Base-by-base conservation (phyloP, 2,113 vertebrate genomes). In the Nannobrachium achirus region DNA sequence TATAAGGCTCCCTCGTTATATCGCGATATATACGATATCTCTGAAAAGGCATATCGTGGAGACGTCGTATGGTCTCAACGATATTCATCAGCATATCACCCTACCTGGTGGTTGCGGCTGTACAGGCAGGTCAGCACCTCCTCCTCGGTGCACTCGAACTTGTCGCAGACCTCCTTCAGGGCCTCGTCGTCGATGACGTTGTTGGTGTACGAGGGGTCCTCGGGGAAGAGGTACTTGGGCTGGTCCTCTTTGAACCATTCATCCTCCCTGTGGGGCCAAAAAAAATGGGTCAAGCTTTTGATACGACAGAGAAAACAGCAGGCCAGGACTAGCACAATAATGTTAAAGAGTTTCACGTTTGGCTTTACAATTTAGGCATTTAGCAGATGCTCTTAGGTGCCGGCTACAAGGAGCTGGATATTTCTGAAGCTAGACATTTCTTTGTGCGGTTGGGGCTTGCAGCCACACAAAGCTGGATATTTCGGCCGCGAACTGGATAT, bases 101-200 rank as follows among this genome's bases (percentile, higher is more conserved):
- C n/a, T n/a, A n/a, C n/a, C n/a, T n/a, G 97, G 80, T 98, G 96
- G 78, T 98, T 98, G 56, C 89, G 93, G 56, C 93, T 96, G 69
- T 99, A 99, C 9, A 99, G 92, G 79, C 96, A 98, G 74, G 93
- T 89, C 33, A 99, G 91, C 50, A 99, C 96, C 84, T 99, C 98
- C 63, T 99, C 98, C 85, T 99, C 97, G 0, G 95, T 93, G 79
- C 98, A 99, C 67, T 99, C 97, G 10, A 96, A 98, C 85, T 99
- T 99, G 55, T 99, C 98, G 80, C 97, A 99, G 0, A 99, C 98
- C 85, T 99, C 97, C 89, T 96, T 97, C 83, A 99, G 93, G 80
- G 97, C 97, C 91, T 99, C 97, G 1, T 99, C 98, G 42, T 99
- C 98, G 51, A 98, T 99, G 96, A 99, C 96, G 56, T 94, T 98